phyloP scores from a whole-genome alignment of 2,113 vertebrate species.

The Cavia aperea region DNA sequence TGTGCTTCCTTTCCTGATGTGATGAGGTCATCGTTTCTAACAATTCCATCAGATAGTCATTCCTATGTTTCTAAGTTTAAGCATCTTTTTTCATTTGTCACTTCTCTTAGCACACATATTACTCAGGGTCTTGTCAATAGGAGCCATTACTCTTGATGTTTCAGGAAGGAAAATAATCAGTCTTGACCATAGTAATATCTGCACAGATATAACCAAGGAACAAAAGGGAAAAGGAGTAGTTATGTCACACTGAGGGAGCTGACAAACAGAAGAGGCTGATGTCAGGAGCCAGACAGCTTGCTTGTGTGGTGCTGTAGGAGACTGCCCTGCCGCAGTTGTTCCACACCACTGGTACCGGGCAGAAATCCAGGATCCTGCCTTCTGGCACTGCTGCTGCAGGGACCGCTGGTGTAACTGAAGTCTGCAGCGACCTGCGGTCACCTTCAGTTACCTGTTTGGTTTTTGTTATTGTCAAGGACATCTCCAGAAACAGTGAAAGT shows the following conservation, averaged over 20 bases:
- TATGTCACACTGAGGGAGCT: not conserved
- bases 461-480: not conserved
- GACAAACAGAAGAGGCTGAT: not conserved
- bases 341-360: not conserved
- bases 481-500: not conserved
- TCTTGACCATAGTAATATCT: not conserved
- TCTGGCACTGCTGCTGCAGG: not conserved
- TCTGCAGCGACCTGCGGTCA: not conserved
- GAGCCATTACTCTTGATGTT: not conserved
- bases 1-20: not conserved
- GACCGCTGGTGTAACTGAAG: not conserved
- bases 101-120: not conserved
- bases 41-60: not conserved
- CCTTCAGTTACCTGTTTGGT: not conserved
- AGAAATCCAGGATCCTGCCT: not conserved
- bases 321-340: accelerated
- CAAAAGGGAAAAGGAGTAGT: not conserved
- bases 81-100: not conserved
- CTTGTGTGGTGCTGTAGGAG: no score
- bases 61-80: not conserved
- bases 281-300: not conserved
- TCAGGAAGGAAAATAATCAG: not conserved
- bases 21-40: not conserved
- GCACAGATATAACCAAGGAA: not conserved
- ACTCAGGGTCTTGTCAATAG: not conserved